Evolutionary conservation across 1,140 invertebrate species (phyloP), one percentile per base, ranked within the genome.

Genomic region (Xylocopa sonorina): DNA sequence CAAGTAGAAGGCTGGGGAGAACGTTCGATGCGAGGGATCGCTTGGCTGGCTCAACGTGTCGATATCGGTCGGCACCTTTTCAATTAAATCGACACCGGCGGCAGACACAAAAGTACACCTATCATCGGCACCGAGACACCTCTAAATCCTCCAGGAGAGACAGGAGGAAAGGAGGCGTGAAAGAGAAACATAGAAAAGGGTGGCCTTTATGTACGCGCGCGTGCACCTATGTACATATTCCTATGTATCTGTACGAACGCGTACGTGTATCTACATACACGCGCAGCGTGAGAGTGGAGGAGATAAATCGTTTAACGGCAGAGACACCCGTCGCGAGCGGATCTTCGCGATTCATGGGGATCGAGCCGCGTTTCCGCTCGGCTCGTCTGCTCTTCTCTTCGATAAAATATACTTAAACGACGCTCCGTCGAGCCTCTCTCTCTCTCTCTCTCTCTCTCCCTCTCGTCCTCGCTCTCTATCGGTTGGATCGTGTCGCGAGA

Each of bases 221-320:
- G 9, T 9, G 9, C 38, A 38, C 38, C 3, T 7, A 32, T 18
- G 32, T 18, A 57, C 27, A 5, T n/a, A 34, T 18, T 14, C 24
- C 18, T 24, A 7, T 16, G 16, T 29, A 32, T 58, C 18, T 38
- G 46, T 9, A 2, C 9, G 21, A 32, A 16, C 3, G 7, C 14
- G 12, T 21, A 51, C 32, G 21, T 21, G 34, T 16, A 12, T 14
- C 3, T 21, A 46, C 2, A 0, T 18, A 3, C 12, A 18, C 1
- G 32, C 32, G 43, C n/a, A 55, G 32, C 63, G 29, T 78, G 55
- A 60, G 48, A 78, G 50, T 66, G 73, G 41, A 82, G 80, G 72
- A 81, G 82, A 86, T 86, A 85, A 86, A 85, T 86, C 79, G 75
- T 86, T 86, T 85, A 69, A 72, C 72, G 66, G 64, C 66, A 55